Evolutionary conservation across 2,113 vertebrate genomes (phyloP), one percentile per base, ranked within the genome.

Genomic region (Mystacornis crossleyi): DNA sequence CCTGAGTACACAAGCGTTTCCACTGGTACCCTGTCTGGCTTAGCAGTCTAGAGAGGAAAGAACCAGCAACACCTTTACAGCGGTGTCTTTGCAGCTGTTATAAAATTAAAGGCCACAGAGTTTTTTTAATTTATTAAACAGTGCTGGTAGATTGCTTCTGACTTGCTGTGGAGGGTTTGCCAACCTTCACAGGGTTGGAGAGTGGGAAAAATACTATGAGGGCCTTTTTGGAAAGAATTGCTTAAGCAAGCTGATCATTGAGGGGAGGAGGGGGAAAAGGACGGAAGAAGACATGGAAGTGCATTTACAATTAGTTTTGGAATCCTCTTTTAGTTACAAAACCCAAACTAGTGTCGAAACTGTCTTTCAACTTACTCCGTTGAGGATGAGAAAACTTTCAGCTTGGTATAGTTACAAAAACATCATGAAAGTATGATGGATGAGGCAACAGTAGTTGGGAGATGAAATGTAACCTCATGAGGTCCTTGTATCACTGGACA

Each of bases 151-250:
- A 33, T 81, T 34, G 29, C 19, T 83, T 88, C 65, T 45, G 36
- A 34, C 5, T 47, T 1, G 2, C 19, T 64, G 34, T 6, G 4
- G 33, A 57, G 29, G 25, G 12, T 38, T 94, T 92, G 8, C 36
- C 23, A 88, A 1, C 15, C 8, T 21, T 51, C 36, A 17, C 1
- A 0, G 12, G 43, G 12, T 0, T 69, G 31, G 51, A 75, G 14
- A 45, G 6, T 13, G 12, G 21, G 29, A 45, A 21, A 57, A 2
- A 6, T 47, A 6, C 4, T 55, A 1, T 48, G 23, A 65, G 3
- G 5, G 12, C 4, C 45, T 89, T 73, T 88, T 19, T 36, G 62
- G 45, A 43, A 69, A 31, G 62, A 64, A 72, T 14, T 33, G 10
- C 13, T 72, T 8, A 8, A 64, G 5, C 13, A 34, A 42, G 15